Evolutionary conservation across 2,113 vertebrate genomes (phyloP).

Genomic region (Anguilla rostrata): DNA sequence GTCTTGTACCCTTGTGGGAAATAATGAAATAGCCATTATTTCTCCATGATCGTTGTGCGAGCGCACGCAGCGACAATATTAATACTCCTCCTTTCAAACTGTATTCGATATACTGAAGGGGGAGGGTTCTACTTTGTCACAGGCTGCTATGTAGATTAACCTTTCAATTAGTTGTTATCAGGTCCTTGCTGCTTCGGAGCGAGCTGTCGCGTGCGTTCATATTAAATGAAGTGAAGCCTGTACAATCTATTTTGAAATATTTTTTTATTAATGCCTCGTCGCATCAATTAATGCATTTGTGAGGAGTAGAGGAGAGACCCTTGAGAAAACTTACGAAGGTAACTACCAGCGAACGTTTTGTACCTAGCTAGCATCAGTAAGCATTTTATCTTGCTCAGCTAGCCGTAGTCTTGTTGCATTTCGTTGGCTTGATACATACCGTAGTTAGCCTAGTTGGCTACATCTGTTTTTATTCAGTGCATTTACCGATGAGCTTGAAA

Average conservation of each 20-base stretch:
- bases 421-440: neutral
- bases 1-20: conserved; percentile 20
- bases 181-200: conserved; percentile 68
- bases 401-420: conserved; percentile 7
- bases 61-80: conserved; percentile 66
- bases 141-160: conserved; percentile 78
- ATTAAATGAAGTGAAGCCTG: conserved; percentile 54
- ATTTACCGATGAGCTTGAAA: neutral
- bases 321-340: conserved; percentile 67
- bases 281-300: conserved; percentile 49
- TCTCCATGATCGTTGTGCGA: conserved; percentile 50
- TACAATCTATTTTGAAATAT: conserved; percentile 45
- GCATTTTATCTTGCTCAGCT: conserved; percentile 52
- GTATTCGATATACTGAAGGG: conserved; percentile 52
- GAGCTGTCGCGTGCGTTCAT: conserved; percentile 56
- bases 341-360: conserved; percentile 61
- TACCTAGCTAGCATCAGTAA: conserved; percentile 40
- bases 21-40: conserved; percentile 54
- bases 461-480: neutral
- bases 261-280: conserved; percentile 54
- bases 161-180: conserved; percentile 82
- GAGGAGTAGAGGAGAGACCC: conserved; percentile 58
- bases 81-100: conserved; percentile 43
- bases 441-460: neutral
- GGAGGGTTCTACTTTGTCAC: conserved; percentile 75